A percentile compares a stretch with the other conserved stretches of the same genome.
These are phyloP conservation scores for Pinctada fucata DNA, from an alignment of 2,888 invertebrate genomes.

Conservation along the genomic window DNA sequence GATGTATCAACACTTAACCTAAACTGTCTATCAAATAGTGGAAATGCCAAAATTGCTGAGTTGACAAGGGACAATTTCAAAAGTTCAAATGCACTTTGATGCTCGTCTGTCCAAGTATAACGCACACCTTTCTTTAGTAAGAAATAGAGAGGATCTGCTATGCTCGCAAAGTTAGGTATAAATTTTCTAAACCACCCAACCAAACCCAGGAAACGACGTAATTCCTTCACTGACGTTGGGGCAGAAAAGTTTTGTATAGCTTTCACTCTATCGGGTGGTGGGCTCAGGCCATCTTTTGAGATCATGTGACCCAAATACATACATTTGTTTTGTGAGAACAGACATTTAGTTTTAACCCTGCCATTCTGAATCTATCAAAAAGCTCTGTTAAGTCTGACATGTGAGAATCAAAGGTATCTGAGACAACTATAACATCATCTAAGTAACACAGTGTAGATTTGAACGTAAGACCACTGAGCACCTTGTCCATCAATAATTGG, in stretches of 20 bases:
- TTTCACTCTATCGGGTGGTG: conserved; percentile 22
- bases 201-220: conserved; percentile 21
- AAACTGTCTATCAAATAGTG: conserved; percentile 38
- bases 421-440: conserved; percentile 36
- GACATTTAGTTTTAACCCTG: conserved; percentile 36
- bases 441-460: conserved; percentile 36
- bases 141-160: conserved; percentile 14
- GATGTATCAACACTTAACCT: conserved; percentile 36
- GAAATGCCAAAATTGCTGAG: conserved; percentile 24
- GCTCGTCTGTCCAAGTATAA: conserved; percentile 19
- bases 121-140: conserved; percentile 23
- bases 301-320: conserved; percentile 35
- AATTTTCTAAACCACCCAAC: conserved; percentile 42
- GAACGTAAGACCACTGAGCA: conserved; percentile 33
- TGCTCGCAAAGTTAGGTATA: conserved; percentile 30
- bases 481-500: conserved; percentile 26
- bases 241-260: conserved; percentile 2
- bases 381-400: conserved; percentile 35
- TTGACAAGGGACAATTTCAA: conserved; percentile 9
- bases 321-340: conserved; percentile 30
- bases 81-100: conserved; percentile 10
- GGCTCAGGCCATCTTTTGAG: conserved; percentile 26
- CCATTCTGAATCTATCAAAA: conserved; percentile 20
- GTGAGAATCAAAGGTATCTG: conserved; percentile 33
- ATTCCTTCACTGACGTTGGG: conserved; percentile 14